Percentiles rank a stretch among this genome's conserved stretches.
Conservation (phyloP, 1,140 invertebrate genomes). For the Mamestra configurata region DNA sequence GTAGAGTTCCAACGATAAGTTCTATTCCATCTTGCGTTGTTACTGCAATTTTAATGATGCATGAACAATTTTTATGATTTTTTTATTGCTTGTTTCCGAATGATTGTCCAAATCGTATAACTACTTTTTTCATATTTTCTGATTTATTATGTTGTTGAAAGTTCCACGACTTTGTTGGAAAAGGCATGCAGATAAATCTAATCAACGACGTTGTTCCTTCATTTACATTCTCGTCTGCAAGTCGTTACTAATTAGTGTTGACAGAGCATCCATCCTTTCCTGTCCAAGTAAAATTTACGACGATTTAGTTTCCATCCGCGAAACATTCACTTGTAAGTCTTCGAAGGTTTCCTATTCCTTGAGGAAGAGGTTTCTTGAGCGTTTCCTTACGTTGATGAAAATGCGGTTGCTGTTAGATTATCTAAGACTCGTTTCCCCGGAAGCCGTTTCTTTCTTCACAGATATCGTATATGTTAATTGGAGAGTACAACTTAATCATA, state of each 20-base stretch:
- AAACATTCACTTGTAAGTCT: constrained; percentile 27
- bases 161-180: neutral
- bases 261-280: constrained; percentile 12
- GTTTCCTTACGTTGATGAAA: constrained; percentile 23
- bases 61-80: neutral
- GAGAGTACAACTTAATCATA: constrained; percentile 15
- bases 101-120: neutral
- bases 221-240: constrained; percentile 23
- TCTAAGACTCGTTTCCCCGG: constrained; percentile 20
- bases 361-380: constrained; percentile 24
- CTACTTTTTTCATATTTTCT: neutral
- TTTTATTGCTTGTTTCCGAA: neutral
- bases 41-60: neutral
- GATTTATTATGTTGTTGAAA: too few relatives aligned
- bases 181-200: neutral
- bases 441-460: constrained; percentile 8
- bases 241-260: constrained; percentile 32
- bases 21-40: neutral
- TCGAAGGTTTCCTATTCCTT: neutral
- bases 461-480: constrained; percentile 18
- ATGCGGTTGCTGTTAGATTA: constrained; percentile 23
- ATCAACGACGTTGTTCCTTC: neutral
- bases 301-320: constrained; percentile 16
- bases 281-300: constrained; percentile 22
- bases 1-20: neutral